Percentiles rank a stretch among this genome's conserved stretches.
Conservation (phyloP, 2,797 vertebrate species). For the Eidolon dupreanum region DNA sequence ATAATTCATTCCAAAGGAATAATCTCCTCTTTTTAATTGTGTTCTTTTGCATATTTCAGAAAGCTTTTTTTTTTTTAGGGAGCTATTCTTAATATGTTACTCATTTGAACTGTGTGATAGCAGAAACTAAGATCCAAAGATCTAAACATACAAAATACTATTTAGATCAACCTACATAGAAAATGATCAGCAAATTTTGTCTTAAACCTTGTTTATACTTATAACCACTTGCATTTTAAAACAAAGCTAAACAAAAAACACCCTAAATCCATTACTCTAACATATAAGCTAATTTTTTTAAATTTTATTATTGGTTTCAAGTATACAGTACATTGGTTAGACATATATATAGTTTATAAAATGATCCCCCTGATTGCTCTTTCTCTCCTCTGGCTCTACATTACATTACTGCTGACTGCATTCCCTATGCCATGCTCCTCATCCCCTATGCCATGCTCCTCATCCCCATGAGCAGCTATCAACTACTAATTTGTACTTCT, state of each 20-base stretch:
- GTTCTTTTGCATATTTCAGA: not conserved
- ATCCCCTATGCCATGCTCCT: too few relatives aligned
- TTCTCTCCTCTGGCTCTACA: too few relatives aligned
- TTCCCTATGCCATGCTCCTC: too few relatives aligned
- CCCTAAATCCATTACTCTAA: not conserved
- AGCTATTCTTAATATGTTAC: not conserved
- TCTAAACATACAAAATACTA: not conserved
- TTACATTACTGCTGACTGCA: too few relatives aligned
- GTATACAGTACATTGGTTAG: too few relatives aligned
- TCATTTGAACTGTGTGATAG: not conserved
- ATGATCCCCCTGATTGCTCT: too few relatives aligned
- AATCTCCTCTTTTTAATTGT: not conserved
- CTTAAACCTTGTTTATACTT: not conserved
- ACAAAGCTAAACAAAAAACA: not conserved
- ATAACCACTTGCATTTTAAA: constrained; percentile 40
- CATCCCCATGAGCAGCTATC: too few relatives aligned
- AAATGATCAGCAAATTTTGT: constrained; percentile 41
- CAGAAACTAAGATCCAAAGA: constrained; percentile 24
- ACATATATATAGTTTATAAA: too few relatives aligned
- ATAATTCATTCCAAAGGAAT: constrained; percentile 13
- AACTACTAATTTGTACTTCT: too few relatives aligned
- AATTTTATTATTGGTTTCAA: too few relatives aligned
- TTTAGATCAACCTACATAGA: not conserved
- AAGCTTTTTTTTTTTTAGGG: not conserved
- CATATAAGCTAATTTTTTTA: not conserved